Conservation (phyloP, 2,113 vertebrate species). For the Misgurnus anguillicaudatus region DNA sequence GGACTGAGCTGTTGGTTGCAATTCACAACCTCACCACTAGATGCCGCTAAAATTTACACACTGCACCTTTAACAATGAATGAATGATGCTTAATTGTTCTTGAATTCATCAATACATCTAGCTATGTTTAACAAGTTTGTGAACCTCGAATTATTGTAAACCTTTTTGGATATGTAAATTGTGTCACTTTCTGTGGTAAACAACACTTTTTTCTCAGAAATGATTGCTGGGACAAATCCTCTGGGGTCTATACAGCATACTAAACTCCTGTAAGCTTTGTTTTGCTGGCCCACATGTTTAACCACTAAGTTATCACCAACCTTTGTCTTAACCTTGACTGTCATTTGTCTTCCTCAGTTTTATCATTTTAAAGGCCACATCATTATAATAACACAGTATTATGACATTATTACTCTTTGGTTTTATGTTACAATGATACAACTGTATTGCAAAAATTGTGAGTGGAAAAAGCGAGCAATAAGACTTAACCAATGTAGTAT, state of each 20-base stretch:
- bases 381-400: not conserved
- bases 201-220: not conserved
- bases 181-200: not conserved
- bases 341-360: slow-evolving; percentile 49
- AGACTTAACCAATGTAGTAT: slow-evolving; percentile 55
- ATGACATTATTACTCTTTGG: not conserved
- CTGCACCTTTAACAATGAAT: too few relatives aligned
- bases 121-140: not conserved
- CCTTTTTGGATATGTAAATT: slow-evolving; percentile 17
- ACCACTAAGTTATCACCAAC: slow-evolving; percentile 18
- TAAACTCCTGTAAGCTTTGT: not conserved
- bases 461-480: slow-evolving; percentile 61
- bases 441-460: not conserved
- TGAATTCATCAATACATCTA: too few relatives aligned
- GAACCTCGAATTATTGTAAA: not conserved
- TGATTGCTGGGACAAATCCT: not conserved
- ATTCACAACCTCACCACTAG: too few relatives aligned
- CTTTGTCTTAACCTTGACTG: slow-evolving; percentile 43
- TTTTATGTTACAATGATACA: not conserved
- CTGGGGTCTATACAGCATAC: too few relatives aligned
- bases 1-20: too few relatives aligned
- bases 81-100: too few relatives aligned
- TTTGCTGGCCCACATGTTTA: slow-evolving; percentile 7
- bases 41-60: too few relatives aligned
- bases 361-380: not conserved